These are phyloP conservation scores for Galerucella nymphaeae DNA, from an alignment of 2,888 invertebrate genomes.

Conservation along the genomic window DNA sequence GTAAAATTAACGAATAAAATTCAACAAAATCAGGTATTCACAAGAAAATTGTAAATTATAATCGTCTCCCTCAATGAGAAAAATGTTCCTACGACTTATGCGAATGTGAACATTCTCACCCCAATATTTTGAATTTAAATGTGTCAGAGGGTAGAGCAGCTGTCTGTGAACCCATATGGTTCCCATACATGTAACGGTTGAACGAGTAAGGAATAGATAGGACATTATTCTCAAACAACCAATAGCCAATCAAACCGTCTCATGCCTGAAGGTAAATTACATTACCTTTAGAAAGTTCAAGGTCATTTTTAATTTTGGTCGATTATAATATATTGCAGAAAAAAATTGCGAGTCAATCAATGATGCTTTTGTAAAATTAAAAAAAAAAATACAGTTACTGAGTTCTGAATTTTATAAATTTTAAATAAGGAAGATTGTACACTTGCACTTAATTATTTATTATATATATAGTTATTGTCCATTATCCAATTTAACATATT, in stretches of 20 bases:
- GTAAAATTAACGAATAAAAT: too few relatives aligned
- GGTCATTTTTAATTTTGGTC: background rate
- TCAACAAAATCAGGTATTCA: too few relatives aligned
- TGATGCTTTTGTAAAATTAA: too few relatives aligned
- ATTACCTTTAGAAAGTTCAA: constrained; percentile 16
- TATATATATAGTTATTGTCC: too few relatives aligned
- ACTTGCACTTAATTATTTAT: too few relatives aligned
- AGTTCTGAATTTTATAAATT: too few relatives aligned
- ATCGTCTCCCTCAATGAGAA: constrained; percentile 8
- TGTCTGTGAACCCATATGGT: constrained; percentile 26
- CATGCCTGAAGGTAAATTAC: background rate
- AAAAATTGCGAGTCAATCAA: too few relatives aligned
- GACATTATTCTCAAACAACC: constrained; percentile 1
- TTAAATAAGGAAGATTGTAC: too few relatives aligned
- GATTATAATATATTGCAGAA: too few relatives aligned
- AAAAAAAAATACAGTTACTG: too few relatives aligned
- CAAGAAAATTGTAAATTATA: background rate
- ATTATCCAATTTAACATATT: too few relatives aligned
- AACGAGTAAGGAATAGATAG: background rate
- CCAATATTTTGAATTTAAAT: constrained; percentile 15
- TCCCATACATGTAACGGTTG: constrained; percentile 26
- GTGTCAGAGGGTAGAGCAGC: constrained; percentile 24
- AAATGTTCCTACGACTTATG: constrained; percentile 8
- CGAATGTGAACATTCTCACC: constrained; percentile 20
- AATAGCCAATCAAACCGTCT: constrained; percentile 1